Base-by-base conservation (phyloP, 2,888 invertebrate species). In the Drosophila pegasa region DNA sequence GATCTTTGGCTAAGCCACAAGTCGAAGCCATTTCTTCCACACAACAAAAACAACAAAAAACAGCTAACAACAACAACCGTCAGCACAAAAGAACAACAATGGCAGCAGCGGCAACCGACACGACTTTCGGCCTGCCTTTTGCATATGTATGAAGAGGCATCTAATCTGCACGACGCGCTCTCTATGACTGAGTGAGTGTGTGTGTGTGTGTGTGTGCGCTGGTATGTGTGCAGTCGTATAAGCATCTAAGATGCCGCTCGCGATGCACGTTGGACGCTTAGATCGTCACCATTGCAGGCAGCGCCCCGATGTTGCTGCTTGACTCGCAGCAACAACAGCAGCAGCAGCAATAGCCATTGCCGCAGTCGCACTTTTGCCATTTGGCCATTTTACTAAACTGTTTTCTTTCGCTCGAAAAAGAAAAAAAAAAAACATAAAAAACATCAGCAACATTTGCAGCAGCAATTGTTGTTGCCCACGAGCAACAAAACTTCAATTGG, bases 181-280 rank as follows among this genome's bases (percentile, higher is more conserved):
- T 62, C 33, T 60, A 29, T 71, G 38, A 61, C 6, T 58, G 38
- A 63, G 48, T 70, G 25, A 51, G 38, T 48, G 12, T 61, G 43
- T 65, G 50, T 58, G 33, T 77, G 55, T 65, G 43, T 63, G 47
- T 67, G 51, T 51, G 59, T 73, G 12, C n/a, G 12, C 22, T 22
- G 31, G 62, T 62, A 18, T 63, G 65, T 85, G 68, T 75, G 56
- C 9, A 43, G 57, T 67, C 60, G 75, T 74, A 71, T 84, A 74
- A 74, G 89, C 89, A 86, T 86, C 85, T 88, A 81, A 86, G 85
- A 88, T 88, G 85, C 85, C 87, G 89, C 81, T 60, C 55, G 57
- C 72, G 81, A 86, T 87, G 74, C 78, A 79, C 70, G 76, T 68
- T 74, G 84, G 65, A 60, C 69, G 88, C 70, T 78, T 73, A 78